A percentile compares a stretch with the other conserved stretches of the same genome.
These are phyloP conservation scores for Danio tinwini DNA, from an alignment of 2,797 vertebrate species.

Conservation along the genomic window DNA sequence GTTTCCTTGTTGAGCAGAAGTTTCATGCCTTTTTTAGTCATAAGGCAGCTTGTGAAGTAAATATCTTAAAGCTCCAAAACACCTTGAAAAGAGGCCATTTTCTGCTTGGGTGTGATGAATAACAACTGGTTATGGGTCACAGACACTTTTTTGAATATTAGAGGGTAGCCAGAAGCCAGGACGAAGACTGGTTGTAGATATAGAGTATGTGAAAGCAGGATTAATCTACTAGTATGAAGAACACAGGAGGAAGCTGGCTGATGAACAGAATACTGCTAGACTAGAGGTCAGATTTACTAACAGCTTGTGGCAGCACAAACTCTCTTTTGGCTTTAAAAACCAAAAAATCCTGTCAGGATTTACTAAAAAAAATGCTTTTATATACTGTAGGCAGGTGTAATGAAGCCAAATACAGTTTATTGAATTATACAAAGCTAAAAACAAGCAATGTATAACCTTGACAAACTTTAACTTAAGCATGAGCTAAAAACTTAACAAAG, in stretches of 20 bases:
- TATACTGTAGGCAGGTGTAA: too few species aligned
- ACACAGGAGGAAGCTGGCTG: neutral
- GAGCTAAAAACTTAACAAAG: too few species aligned
- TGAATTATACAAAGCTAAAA: too few species aligned
- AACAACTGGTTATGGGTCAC: slow-evolving; percentile 46
- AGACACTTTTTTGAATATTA: slow-evolving; percentile 15
- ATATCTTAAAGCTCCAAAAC: slow-evolving; percentile 17
- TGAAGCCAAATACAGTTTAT: too few species aligned
- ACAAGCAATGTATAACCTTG: too few species aligned
- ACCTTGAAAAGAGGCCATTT: slow-evolving; percentile 3
- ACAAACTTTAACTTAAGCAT: too few species aligned
- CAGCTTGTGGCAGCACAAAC: too few species aligned
- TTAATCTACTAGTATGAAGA: neutral
- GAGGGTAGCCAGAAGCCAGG: slow-evolving; percentile 28
- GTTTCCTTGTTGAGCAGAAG: slow-evolving; percentile 23
- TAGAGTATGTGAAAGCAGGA: neutral
- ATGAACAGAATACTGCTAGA: neutral
- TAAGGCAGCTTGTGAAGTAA: slow-evolving; percentile 14
- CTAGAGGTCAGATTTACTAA: neutral
- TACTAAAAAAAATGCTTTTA: too few species aligned
- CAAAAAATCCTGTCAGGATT: too few species aligned
- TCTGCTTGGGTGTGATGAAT: slow-evolving; percentile 29
- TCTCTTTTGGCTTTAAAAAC: too few species aligned
- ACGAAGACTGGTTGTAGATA: slow-evolving; percentile 9
- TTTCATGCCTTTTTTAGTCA: neutral